Base-by-base conservation (phyloP, 1,140 invertebrate genomes). In the Bombus superbus region DNA sequence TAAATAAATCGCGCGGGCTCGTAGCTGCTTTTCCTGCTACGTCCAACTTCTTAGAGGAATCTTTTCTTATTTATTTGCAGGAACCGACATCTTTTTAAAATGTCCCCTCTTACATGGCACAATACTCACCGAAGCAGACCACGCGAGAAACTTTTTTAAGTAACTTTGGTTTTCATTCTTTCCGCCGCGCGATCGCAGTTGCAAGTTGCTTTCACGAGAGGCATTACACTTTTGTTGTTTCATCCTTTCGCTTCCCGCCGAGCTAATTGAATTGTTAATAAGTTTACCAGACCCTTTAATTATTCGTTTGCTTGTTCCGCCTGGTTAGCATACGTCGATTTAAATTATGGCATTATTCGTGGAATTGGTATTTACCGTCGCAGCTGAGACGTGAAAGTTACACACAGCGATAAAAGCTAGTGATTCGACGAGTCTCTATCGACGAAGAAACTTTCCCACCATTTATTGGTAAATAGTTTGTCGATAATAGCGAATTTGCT, bases 1-100 rank as follows among this genome's bases (percentile, higher is more conserved):
- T 93, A 92, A 93, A 94, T 93, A 94, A 94, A 94, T 93, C 92
- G 74, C 15, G 13, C 47, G 18, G 47, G 22, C 47, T 59, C 15
- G 89, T 87, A 84, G 88, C 74, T 53, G 79, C 77, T 86, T 88
- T 72, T 68, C 53, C 69, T 81, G 73, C 44, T 77, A 68, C 44
- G 71, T 78, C 47, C 59, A 86, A 78, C 83, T 91, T 87, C 90
- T 89, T 84, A 42, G 68, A 75, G 85, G 87, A 85, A 85, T 86
- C 81, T 89, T 92, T 86, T 90, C 92, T 91, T 92, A 87, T 94
- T 94, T 91, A 92, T 93, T 93, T 72, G 71, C 74, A 10, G 35
- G 66, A 53, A 71, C 69, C 66, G 74, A 81, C 73, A 76, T 86
- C 85, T 81, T 89, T 68, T 82, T 89, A 86, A 90, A 86, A 84